Evolutionary conservation across 2,797 vertebrate species (phyloP).

Genomic region (Crocidura indochinensis): DNA sequence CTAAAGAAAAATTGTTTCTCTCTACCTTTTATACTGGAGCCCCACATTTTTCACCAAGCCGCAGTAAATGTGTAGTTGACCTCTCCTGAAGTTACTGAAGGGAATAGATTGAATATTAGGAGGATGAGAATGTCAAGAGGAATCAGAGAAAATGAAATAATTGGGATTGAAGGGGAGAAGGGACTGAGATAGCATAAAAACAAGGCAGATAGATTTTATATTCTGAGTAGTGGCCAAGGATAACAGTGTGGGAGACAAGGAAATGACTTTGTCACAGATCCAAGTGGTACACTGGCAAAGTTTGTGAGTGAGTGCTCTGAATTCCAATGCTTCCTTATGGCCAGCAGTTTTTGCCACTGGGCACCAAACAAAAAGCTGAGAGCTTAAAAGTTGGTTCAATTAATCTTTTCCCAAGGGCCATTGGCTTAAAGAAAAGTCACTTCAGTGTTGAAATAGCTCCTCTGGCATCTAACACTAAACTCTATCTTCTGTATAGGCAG

Average conservation of each 20-base stretch:
- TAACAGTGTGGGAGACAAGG: constrained; percentile 4
- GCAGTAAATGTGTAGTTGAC: not conserved
- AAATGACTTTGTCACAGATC: constrained; percentile 25
- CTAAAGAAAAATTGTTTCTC: not conserved
- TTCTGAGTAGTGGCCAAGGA: constrained; percentile 45
- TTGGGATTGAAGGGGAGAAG: not conserved
- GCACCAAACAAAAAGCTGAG: not conserved
- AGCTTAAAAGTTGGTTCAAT: not conserved
- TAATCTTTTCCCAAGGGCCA: constrained; percentile 1
- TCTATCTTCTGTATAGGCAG: not conserved
- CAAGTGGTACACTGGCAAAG: constrained; percentile 1
- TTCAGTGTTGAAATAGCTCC: constrained; percentile 13
- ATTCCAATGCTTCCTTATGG: not conserved
- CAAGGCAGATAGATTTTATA: not conserved
- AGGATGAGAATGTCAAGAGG: not conserved
- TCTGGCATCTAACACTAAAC: not conserved
- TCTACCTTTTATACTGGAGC: not conserved
- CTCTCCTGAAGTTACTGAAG: not conserved
- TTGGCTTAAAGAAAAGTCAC: not conserved
- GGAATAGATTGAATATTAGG: not conserved
- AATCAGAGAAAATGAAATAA: not conserved
- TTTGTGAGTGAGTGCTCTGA: not conserved
- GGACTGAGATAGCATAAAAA: not conserved
- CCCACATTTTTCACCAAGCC: not conserved
- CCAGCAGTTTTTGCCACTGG: not conserved